A percentile compares a stretch with the other conserved stretches of the same genome.
phyloP scores from a whole-genome alignment of 2,113 vertebrate species.

The Callopanchax toddi region DNA sequence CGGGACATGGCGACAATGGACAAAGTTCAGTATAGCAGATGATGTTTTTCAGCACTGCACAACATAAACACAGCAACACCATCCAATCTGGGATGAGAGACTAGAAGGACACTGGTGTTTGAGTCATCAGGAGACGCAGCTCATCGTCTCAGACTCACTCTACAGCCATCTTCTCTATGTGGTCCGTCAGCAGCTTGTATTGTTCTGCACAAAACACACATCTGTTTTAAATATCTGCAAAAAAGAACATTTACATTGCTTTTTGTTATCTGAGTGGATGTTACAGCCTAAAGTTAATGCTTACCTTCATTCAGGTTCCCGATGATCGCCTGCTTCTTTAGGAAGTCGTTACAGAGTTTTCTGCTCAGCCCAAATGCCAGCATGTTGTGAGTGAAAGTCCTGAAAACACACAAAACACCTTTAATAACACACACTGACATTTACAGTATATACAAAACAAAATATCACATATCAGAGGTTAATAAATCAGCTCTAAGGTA shows the following conservation, averaged over 20 bases:
- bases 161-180: conserved; percentile 91
- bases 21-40: conserved; percentile 8
- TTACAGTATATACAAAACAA: too few species aligned
- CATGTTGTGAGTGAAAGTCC: conserved; percentile 98
- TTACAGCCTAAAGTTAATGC: too few species aligned
- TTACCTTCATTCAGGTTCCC: conserved; percentile 94
- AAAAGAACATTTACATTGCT: neutral
- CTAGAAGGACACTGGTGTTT: neutral
- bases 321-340: conserved; percentile 97
- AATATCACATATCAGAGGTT: too few species aligned
- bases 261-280: neutral
- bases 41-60: neutral
- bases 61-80: conserved; percentile 17
- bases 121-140: conserved; percentile 25
- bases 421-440: too few species aligned
- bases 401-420: conserved; percentile 55
- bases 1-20: conserved; percentile 4
- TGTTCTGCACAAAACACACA: conserved; percentile 83
- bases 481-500: too few species aligned
- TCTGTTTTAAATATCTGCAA: neutral
- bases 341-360: conserved; percentile 93
- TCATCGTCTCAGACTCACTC: conserved; percentile 75
- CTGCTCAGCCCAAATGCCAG: conserved; percentile 92
- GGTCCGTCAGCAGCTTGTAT: conserved; percentile 92
- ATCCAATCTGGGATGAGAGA: neutral